Evolutionary conservation across 1,140 invertebrate genomes (phyloP).

Genomic region (Campoletis sonorensis): DNA sequence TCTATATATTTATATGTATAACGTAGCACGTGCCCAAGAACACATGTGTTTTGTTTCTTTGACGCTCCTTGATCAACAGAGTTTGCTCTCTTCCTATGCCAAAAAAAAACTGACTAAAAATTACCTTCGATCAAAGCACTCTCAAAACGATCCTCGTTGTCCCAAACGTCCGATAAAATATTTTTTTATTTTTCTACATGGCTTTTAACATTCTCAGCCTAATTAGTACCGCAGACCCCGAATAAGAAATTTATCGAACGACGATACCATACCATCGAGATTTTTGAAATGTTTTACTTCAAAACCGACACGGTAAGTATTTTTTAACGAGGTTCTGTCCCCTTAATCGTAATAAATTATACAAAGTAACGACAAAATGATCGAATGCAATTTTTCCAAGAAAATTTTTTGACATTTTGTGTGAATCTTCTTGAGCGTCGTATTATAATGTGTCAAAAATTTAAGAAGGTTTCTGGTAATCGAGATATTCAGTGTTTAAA

Average conservation of each 20-base stretch:
- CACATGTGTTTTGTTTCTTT: neutral
- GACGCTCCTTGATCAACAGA: slow-evolving; percentile 13
- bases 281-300: no score
- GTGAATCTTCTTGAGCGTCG: no score
- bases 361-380: no score
- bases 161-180: neutral
- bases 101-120: slow-evolving; percentile 20
- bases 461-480: no score
- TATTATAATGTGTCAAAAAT: no score
- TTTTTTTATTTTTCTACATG: neutral
- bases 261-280: neutral
- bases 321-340: no score
- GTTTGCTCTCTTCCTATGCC: neutral
- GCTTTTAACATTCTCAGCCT: neutral
- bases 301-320: no score
- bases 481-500: no score
- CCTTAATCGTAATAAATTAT: no score
- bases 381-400: no score
- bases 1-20: neutral
- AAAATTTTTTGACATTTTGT: no score
- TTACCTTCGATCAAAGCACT: neutral
- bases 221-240: slow-evolving; percentile 1
- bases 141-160: neutral
- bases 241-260: neutral
- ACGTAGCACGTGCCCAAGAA: slow-evolving; percentile 32